Conservation (phyloP, 2,113 vertebrate species). For the Pygoscelis adeliae region DNA sequence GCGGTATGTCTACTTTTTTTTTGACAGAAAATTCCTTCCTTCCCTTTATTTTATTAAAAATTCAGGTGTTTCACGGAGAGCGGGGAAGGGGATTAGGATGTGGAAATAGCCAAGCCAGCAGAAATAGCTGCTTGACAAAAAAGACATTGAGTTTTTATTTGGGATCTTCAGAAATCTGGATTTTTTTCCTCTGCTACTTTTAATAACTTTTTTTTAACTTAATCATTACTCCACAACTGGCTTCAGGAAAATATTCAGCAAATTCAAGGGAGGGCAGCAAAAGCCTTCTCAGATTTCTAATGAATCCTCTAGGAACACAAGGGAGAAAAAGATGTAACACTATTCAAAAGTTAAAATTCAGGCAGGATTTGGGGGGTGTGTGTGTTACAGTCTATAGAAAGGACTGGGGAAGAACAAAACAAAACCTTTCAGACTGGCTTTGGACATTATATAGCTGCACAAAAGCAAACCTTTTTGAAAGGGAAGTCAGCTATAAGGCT, state of each 20-base stretch:
- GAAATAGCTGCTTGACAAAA: background rate
- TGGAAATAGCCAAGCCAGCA: background rate
- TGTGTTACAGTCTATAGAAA: background rate
- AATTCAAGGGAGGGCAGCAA: background rate
- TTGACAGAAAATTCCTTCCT: background rate
- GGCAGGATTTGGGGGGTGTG: background rate
- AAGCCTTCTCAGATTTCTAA: background rate
- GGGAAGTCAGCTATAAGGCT: background rate
- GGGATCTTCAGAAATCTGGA: background rate
- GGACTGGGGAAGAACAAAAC: background rate
- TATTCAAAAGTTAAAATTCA: background rate
- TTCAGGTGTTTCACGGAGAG: background rate
- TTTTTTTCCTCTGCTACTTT: background rate
- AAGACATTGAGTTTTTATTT: background rate
- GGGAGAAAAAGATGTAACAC: background rate
- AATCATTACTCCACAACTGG: background rate
- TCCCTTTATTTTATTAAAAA: constrained; percentile 23
- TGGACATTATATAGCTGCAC: background rate
- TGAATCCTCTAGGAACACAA: background rate
- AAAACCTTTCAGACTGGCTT: background rate
- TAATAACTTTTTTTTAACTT: background rate
- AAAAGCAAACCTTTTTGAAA: background rate
- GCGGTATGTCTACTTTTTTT: background rate
- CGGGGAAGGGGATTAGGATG: background rate
- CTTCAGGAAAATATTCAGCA: background rate